Conservation (phyloP, 2,113 vertebrate species). For the Thamnaconus septentrionalis region DNA sequence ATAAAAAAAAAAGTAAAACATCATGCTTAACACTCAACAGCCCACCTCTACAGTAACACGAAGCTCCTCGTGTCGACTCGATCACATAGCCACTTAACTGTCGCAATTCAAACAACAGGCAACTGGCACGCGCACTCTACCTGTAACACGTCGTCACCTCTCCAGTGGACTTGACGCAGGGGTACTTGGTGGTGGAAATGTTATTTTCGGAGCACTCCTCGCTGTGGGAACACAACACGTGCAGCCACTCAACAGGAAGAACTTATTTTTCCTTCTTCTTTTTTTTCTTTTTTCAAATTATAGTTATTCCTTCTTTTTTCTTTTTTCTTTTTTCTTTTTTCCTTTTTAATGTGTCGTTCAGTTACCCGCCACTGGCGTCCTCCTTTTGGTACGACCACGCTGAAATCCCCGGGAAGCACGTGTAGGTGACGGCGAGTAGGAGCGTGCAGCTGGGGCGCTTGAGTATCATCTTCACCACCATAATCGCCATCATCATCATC, state of each 20-base stretch:
- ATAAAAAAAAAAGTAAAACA: no score
- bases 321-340: background rate
- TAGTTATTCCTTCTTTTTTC: background rate
- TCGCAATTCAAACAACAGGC: no score
- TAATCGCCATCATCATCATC: no score
- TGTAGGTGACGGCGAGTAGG: conserved; percentile 62
- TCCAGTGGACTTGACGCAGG: conserved; percentile 86
- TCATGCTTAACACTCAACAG: no score
- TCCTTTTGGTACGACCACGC: conserved; percentile 87
- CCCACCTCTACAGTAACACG: no score
- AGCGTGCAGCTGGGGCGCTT: conserved; percentile 47
- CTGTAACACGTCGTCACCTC: conserved; percentile 92
- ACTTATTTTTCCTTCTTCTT: no score
- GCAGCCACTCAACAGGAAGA: no score
- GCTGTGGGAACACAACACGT: conserved; percentile 59
- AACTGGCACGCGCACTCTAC: conserved; percentile 58
- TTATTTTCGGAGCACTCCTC: conserved; percentile 89
- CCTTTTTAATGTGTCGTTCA: background rate
- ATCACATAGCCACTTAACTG: no score
- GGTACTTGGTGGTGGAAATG: conserved; percentile 88
- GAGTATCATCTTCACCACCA: conserved; percentile 51
- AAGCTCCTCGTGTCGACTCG: no score
- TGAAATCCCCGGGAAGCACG: conserved; percentile 77
- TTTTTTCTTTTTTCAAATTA: background rate
- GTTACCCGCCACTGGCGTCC: conserved; percentile 82